Evolutionary conservation across 2,888 invertebrate genomes (phyloP).

Genomic region (Andrena minutula): DNA sequence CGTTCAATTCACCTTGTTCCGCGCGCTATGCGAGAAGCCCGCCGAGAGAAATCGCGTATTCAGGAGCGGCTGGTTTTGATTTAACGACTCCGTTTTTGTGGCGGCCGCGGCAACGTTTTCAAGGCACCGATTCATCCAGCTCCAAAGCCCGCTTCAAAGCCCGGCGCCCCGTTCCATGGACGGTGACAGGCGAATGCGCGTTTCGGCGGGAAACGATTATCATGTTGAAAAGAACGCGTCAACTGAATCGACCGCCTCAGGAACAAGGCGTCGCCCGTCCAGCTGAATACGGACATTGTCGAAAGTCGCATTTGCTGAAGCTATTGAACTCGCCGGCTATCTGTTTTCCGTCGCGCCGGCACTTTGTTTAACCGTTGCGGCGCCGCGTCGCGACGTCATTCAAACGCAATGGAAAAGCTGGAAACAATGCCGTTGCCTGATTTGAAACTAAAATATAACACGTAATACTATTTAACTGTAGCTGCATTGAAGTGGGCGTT

Average conservation of each 20-base stretch:
- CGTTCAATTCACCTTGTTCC: constrained; percentile 8
- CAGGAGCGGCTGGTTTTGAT: constrained; percentile 36
- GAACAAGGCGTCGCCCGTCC: constrained; percentile 46
- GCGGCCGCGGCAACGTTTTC: constrained; percentile 36
- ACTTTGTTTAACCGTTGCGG: constrained; percentile 44
- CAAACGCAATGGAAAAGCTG: constrained; percentile 27
- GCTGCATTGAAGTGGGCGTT: neutral
- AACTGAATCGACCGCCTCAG: constrained; percentile 50
- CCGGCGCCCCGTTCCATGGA: constrained; percentile 26
- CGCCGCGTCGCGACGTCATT: constrained; percentile 36
- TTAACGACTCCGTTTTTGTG: constrained; percentile 38
- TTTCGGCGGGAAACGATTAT: constrained; percentile 60
- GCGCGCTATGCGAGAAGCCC: neutral
- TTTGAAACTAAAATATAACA: constrained; percentile 7
- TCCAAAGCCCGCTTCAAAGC: constrained; percentile 21
- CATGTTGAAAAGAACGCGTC: constrained; percentile 48
- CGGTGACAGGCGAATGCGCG: constrained; percentile 38
- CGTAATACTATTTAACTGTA: neutral
- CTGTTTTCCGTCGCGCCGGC: constrained; percentile 49
- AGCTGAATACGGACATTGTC: constrained; percentile 55
- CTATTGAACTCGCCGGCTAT: constrained; percentile 60
- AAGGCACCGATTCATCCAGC: constrained; percentile 45
- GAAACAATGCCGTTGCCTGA: constrained; percentile 29
- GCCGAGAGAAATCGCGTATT: constrained; percentile 14
- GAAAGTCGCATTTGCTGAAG: constrained; percentile 45